Percentiles rank a stretch among this genome's conserved stretches.
These are phyloP conservation scores for Falco naumanni DNA, from an alignment of 2,797 vertebrate genomes.

Conservation along the genomic window DNA sequence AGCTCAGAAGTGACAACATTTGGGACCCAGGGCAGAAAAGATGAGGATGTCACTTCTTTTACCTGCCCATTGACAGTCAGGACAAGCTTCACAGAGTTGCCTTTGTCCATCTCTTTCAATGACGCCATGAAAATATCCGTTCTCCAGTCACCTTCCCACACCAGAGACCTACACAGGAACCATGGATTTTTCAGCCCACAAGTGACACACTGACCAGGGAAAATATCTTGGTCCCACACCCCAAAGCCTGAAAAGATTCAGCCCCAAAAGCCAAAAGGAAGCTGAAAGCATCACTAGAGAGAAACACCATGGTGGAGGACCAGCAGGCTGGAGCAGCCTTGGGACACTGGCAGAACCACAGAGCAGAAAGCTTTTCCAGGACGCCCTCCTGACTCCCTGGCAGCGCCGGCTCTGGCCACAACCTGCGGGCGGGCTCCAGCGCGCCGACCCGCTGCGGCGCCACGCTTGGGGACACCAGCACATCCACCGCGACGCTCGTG, in stretches of 20 bases:
- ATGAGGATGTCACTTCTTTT: neutral
- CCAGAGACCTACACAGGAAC: constrained; percentile 80
- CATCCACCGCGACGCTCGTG: constrained; percentile 75
- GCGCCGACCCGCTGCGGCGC: constrained; percentile 80
- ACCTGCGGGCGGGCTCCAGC: constrained; percentile 79
- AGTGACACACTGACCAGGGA: neutral
- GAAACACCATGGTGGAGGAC: neutral
- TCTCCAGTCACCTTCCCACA: constrained; percentile 88
- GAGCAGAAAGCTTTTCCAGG: neutral
- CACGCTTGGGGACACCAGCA: constrained; percentile 77
- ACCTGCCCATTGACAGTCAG: constrained; percentile 84
- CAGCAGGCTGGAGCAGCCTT: neutral
- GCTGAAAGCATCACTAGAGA: neutral
- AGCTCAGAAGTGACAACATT: neutral
- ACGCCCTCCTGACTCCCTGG: rapidly evolving
- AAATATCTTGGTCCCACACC: neutral
- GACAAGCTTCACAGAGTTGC: constrained; percentile 84
- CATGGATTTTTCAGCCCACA: neutral
- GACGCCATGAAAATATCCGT: constrained; percentile 78
- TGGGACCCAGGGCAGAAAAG: neutral
- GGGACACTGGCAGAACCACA: neutral
- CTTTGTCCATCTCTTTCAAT: constrained; percentile 76
- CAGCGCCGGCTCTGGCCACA: neutral
- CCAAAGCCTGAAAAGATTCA: neutral
- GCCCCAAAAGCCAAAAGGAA: neutral